Evolutionary conservation across 2,888 invertebrate genomes (phyloP).

Genomic region (Melanargia galathea): DNA sequence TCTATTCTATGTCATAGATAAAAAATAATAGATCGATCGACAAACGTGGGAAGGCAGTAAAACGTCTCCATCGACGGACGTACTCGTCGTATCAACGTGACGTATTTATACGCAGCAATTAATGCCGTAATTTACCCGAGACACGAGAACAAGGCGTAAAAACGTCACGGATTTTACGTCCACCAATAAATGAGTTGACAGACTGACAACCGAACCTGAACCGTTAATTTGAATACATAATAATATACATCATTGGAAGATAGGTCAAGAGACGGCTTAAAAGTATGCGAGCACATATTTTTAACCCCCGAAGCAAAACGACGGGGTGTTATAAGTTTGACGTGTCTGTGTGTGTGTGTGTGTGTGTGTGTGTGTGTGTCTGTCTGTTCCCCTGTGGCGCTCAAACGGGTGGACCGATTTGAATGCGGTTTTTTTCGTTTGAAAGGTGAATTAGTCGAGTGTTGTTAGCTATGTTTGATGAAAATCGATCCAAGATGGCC

Average conservation of each 20-base stretch:
- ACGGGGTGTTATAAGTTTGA: no score
- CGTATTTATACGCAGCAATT: constrained; percentile 22
- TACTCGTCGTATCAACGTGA: constrained; percentile 19
- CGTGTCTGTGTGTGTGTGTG: no score
- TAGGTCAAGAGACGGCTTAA: constrained; percentile 7
- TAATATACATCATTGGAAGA: constrained; percentile 7
- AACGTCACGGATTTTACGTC: constrained; percentile 17
- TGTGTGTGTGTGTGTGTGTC: no score
- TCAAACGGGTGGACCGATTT: no score
- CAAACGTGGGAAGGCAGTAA: constrained; percentile 17
- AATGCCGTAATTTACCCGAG: constrained; percentile 13
- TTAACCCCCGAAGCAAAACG: no score
- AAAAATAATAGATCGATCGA: constrained; percentile 7
- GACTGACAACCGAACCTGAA: constrained; percentile 6
- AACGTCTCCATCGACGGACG: constrained; percentile 20
- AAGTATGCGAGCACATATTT: no score
- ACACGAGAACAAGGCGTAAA: constrained; percentile 20
- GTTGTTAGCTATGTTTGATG: no score
- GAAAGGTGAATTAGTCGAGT: no score
- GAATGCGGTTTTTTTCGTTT: no score
- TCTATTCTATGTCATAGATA: constrained; percentile 4
- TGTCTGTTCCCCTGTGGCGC: no score
- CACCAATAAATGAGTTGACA: constrained; percentile 22
- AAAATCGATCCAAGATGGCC: no score
- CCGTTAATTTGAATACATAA: constrained; percentile 14